These are phyloP conservation scores for Peromyscus aztecus DNA, from an alignment of 2,797 vertebrate species.

Conservation along the genomic window DNA sequence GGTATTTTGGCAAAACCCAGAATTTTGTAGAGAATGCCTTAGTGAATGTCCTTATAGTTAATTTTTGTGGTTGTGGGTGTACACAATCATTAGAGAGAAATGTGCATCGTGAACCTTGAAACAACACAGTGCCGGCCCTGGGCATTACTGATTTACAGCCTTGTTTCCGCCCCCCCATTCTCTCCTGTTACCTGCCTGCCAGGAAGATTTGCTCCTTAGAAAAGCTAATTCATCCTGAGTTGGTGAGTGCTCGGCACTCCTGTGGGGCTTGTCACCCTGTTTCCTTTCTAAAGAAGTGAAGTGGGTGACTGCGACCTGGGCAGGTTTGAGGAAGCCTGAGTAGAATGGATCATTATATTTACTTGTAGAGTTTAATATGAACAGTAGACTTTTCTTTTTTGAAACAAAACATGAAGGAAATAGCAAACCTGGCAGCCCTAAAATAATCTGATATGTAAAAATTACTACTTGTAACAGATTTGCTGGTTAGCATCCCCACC, in stretches of 20 bases:
- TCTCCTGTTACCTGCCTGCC: background rate
- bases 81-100: background rate
- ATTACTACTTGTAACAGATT: background rate
- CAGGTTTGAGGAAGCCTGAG: background rate
- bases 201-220: background rate
- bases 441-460: background rate
- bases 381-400: slow-evolving; percentile 11
- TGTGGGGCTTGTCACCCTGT: background rate
- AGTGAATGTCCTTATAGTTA: background rate
- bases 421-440: background rate
- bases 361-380: background rate
- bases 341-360: background rate
- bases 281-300: slow-evolving; percentile 25
- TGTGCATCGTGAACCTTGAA: slow-evolving; percentile 19
- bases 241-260: background rate
- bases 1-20: background rate
- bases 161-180: background rate
- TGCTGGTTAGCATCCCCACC: background rate
- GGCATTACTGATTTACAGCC: slow-evolving; percentile 56
- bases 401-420: slow-evolving; percentile 59
- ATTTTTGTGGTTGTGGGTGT: background rate
- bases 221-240: background rate
- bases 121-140: background rate
- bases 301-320: background rate
- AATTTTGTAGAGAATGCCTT: background rate